Conservation (phyloP, 2,888 invertebrate species). For the Siphlonurus alternatus region DNA sequence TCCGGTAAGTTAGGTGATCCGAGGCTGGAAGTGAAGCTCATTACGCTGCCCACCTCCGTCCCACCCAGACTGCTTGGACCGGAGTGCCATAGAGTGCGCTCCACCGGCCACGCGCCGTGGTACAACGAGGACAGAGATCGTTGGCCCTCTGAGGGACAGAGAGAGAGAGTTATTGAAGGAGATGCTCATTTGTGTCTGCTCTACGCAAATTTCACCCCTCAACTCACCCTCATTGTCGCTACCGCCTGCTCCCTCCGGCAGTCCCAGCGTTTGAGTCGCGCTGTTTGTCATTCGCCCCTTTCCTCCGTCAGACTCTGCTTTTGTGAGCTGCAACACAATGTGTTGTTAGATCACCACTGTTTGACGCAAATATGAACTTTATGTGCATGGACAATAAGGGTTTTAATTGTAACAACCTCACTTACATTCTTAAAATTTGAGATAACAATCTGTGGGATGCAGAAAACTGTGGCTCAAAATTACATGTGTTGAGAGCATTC, state of each 20-base stretch:
- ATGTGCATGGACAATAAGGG: no score
- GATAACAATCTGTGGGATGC: no score
- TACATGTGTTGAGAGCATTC: no score
- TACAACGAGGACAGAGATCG: constrained; percentile 29
- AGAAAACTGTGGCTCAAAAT: no score
- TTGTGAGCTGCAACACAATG: constrained; percentile 10
- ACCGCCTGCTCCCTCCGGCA: constrained; percentile 6
- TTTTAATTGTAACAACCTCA: no score
- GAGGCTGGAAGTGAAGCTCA: constrained; percentile 41
- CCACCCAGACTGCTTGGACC: constrained; percentile 17
- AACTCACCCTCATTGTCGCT: constrained; percentile 5
- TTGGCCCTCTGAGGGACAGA: not conserved
- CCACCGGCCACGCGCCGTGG: constrained; percentile 45
- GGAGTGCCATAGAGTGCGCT: constrained; percentile 26
- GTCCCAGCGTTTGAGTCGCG: constrained; percentile 8
- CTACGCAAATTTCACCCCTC: not conserved
- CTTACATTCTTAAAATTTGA: no score
- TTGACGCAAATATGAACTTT: no score
- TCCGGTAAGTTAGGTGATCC: constrained; percentile 18
- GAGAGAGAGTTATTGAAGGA: no score
- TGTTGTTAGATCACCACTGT: no score
- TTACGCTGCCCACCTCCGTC: constrained; percentile 38
- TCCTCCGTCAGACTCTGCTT: not conserved
- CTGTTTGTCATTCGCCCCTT: constrained; percentile 9
- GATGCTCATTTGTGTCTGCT: not conserved